A percentile compares a stretch with the other conserved stretches of the same genome.
These are phyloP conservation scores for Craniophora ligustri DNA, from an alignment of 2,888 invertebrate genomes.

Conservation along the genomic window DNA sequence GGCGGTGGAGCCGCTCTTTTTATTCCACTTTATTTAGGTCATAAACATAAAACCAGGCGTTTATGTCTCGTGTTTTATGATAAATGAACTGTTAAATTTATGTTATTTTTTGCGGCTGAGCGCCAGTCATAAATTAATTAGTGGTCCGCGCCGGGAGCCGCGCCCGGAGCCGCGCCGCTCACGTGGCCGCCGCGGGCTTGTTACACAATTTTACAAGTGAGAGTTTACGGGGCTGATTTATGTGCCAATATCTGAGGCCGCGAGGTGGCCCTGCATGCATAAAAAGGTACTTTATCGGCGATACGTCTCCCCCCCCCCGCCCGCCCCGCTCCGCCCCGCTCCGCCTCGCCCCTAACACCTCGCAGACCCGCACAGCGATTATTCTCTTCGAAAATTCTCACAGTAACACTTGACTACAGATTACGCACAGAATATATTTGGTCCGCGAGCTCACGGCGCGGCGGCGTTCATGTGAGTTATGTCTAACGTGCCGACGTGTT, in stretches of 20 bases:
- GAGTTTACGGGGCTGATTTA: conserved; percentile 62
- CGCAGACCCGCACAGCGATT: conserved; percentile 1
- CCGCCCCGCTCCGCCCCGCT: conserved; percentile 2
- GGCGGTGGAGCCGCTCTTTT: too few relatives aligned
- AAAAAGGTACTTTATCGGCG: conserved; percentile 60
- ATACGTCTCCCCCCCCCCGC: conserved; percentile 19
- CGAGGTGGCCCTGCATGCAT: conserved; percentile 58
- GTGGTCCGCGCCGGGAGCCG: conserved; percentile 10
- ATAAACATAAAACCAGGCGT: conserved; percentile 50
- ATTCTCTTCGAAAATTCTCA: conserved; percentile 1
- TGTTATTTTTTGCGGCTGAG: conserved; percentile 45
- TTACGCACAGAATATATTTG: conserved; percentile 2
- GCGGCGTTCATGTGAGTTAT: background rate
- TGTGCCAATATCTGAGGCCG: conserved; percentile 55
- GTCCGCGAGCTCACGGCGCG: background rate
- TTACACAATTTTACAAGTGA: conserved; percentile 50
- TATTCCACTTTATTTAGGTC: conserved; percentile 36
- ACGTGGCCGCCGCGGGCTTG: conserved; percentile 1
- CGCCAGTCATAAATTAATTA: conserved; percentile 58
- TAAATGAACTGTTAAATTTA: conserved; percentile 57
- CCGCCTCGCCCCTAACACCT: background rate
- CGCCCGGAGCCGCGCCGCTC: conserved; percentile 16
- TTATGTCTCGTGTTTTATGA: conserved; percentile 45
- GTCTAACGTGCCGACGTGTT: too few relatives aligned
- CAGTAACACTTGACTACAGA: conserved; percentile 3